Evolutionary conservation across 2,113 vertebrate genomes (phyloP).

Genomic region (Sorex araneus): DNA sequence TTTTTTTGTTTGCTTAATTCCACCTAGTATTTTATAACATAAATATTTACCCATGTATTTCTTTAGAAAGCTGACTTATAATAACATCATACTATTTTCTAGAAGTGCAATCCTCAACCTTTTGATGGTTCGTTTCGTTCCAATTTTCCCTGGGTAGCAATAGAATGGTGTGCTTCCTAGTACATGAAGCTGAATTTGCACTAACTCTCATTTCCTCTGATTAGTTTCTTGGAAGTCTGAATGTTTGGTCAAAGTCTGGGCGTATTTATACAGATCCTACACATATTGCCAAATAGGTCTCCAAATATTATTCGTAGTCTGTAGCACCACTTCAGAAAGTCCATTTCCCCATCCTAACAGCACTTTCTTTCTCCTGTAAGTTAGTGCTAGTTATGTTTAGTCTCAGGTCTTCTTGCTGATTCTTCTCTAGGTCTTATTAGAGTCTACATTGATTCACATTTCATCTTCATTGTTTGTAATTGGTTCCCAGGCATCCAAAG

Average conservation of each 20-base stretch:
- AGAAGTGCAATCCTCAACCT: too few species aligned
- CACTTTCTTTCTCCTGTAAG: background rate
- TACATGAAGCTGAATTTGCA: conserved; percentile 6
- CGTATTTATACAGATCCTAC: background rate
- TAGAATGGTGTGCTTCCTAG: conserved; percentile 2
- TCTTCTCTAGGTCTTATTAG: background rate
- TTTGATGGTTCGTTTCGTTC: background rate
- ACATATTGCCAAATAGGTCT: background rate
- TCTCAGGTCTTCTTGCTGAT: background rate
- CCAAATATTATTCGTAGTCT: background rate
- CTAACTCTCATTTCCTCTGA: conserved; percentile 32
- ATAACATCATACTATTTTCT: too few species aligned
- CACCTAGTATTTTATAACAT: too few species aligned
- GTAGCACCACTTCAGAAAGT: background rate
- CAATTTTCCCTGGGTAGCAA: conserved; percentile 1
- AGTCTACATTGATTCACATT: background rate
- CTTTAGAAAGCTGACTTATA: too few species aligned
- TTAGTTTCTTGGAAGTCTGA: conserved; percentile 6
- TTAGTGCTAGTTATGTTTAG: background rate
- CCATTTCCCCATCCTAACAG: background rate
- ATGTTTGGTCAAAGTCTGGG: background rate
- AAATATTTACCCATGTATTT: too few species aligned
- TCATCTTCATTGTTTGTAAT: background rate
- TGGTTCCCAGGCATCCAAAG: background rate
- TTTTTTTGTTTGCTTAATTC: too few species aligned